Evolutionary conservation across 2,888 invertebrate genomes (phyloP).

Genomic region (Nomada ruficornis): DNA sequence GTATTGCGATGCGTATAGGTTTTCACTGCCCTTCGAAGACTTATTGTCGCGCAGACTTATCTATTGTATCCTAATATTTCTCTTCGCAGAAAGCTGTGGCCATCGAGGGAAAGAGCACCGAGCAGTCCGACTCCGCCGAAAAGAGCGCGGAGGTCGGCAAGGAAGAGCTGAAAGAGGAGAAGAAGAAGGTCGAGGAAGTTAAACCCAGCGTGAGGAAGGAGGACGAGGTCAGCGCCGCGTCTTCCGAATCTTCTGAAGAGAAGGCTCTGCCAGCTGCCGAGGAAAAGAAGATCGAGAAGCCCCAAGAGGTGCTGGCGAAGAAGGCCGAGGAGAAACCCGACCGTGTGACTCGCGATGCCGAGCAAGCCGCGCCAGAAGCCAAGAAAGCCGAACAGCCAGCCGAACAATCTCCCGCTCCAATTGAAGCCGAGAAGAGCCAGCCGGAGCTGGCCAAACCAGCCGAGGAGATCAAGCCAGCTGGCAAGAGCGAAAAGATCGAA

Average conservation of each 20-base stretch:
- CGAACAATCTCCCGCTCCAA: constrained; percentile 19
- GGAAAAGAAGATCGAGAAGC: constrained; percentile 60
- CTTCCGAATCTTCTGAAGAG: constrained; percentile 60
- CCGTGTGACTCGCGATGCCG: constrained; percentile 79
- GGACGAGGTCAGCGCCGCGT: constrained; percentile 43
- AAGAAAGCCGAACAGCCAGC: constrained; percentile 34
- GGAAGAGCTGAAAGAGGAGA: constrained; percentile 61
- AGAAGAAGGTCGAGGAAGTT: constrained; percentile 63
- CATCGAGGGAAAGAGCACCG: constrained; percentile 67
- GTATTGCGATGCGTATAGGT: not conserved
- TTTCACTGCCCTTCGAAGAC: not conserved
- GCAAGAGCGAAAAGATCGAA: constrained; percentile 53
- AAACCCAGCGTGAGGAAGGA: constrained; percentile 57
- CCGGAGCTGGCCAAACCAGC: constrained; percentile 43
- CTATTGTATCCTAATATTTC: not conserved
- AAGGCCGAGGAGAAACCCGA: constrained; percentile 79
- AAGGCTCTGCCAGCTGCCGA: constrained; percentile 50
- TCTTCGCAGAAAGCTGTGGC: constrained; percentile 55
- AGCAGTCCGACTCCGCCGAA: constrained; percentile 55
- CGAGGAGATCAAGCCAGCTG: constrained; percentile 55
- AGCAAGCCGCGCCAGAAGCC: constrained; percentile 65
- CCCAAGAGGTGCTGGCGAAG: constrained; percentile 70
- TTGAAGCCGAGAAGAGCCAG: constrained; percentile 44
- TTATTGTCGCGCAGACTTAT: not conserved
- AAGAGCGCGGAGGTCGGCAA: constrained; percentile 50